Percentiles rank a stretch among this genome's conserved stretches.
Conservation (phyloP, 1,140 invertebrate species). For the Philopotamus ludificatus region DNA sequence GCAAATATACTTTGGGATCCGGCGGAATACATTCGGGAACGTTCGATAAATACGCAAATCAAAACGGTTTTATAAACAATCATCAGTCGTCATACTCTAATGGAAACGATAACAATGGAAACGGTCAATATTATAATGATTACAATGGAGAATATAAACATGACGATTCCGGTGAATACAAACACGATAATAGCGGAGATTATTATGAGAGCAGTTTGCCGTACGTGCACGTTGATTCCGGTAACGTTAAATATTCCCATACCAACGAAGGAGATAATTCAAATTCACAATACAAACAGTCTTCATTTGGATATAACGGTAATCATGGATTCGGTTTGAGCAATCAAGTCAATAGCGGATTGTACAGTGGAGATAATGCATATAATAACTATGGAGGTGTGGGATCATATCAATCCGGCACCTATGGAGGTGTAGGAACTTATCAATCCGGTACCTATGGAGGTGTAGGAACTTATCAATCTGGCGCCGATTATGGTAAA, state of each 20-base stretch:
- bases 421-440: slow-evolving; percentile 37
- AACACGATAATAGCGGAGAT: slow-evolving; percentile 26
- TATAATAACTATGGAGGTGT: too few relatives aligned
- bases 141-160: slow-evolving; percentile 42
- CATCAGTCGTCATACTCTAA: too few relatives aligned
- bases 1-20: too few relatives aligned
- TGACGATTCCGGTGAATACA: slow-evolving; percentile 35
- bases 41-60: too few relatives aligned
- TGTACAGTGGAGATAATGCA: not conserved
- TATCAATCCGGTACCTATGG: slow-evolving; percentile 40
- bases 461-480: slow-evolving; percentile 15
- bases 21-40: too few relatives aligned
- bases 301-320: not conserved
- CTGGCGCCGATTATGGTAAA: slow-evolving; percentile 41
- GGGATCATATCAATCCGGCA: slow-evolving; percentile 26
- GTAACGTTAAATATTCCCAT: not conserved
- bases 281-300: not conserved
- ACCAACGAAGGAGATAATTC: not conserved
- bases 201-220: slow-evolving; percentile 13
- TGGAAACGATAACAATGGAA: not conserved
- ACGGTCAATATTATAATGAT: slow-evolving; percentile 45
- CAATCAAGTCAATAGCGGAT: too few relatives aligned
- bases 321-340: too few relatives aligned
- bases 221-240: slow-evolving; percentile 4
- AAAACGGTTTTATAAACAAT: too few relatives aligned